Conservation (phyloP, 2,888 invertebrate species). For the Drosophila borborema region DNA sequence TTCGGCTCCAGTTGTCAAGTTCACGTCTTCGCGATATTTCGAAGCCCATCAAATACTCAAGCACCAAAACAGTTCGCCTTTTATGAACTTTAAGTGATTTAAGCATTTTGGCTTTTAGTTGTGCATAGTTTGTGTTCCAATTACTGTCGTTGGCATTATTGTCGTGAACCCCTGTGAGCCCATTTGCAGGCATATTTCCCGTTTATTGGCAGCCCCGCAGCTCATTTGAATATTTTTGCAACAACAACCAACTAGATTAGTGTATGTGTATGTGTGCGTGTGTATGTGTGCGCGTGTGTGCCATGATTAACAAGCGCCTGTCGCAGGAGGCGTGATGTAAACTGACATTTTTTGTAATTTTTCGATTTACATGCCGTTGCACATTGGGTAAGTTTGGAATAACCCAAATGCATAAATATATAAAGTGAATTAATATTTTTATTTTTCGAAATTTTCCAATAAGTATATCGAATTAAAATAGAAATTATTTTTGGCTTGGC, state of each 20-base stretch:
- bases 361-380: constrained; percentile 76
- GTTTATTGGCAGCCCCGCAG: constrained; percentile 48
- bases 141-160: constrained; percentile 5
- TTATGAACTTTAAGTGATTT: constrained; percentile 23
- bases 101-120: constrained; percentile 3
- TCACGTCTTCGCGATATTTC: constrained; percentile 45
- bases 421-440: not conserved
- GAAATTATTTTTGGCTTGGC: not conserved
- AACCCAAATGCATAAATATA: constrained; percentile 8
- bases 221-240: constrained; percentile 68
- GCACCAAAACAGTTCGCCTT: constrained; percentile 8
- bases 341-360: constrained; percentile 70
- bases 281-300: constrained; percentile 17
- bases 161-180: constrained; percentile 18
- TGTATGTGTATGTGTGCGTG: not conserved
- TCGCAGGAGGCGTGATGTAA: constrained; percentile 63
- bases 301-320: constrained; percentile 62
- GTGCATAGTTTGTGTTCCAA: constrained; percentile 21
- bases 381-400: constrained; percentile 55
- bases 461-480: not conserved
- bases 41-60: constrained; percentile 15
- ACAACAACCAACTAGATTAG: constrained; percentile 37
- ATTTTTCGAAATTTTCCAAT: not conserved
- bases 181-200: constrained; percentile 32
- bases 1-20: constrained; percentile 19